Evolutionary conservation across 2,113 vertebrate genomes (phyloP).

Genomic region (Ochotona curzoniae): DNA sequence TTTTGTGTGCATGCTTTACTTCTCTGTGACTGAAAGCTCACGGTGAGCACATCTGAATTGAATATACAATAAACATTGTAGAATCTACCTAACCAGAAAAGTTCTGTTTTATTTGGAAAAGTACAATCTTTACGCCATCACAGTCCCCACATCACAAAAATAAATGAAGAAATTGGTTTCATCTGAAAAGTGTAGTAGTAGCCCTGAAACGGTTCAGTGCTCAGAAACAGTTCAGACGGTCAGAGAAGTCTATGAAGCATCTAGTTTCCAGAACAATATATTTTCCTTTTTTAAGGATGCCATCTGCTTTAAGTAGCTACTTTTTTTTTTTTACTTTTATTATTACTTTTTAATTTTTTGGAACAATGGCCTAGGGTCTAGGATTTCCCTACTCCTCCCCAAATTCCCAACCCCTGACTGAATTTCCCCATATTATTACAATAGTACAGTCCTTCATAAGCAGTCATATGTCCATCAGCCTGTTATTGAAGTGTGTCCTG

Average conservation of each 20-base stretch:
- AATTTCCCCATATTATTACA: too few relatives aligned
- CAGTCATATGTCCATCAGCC: too few relatives aligned
- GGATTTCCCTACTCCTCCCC: too few relatives aligned
- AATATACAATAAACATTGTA: conserved; percentile 54
- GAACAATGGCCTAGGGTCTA: too few relatives aligned
- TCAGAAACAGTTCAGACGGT: not conserved
- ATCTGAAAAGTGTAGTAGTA: not conserved
- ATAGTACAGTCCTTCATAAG: too few relatives aligned
- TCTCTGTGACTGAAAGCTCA: conserved; percentile 45
- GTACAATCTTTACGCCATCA: conserved; percentile 3
- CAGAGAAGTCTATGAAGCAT: not conserved
- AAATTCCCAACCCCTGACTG: too few relatives aligned
- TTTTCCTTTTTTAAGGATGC: too few relatives aligned
- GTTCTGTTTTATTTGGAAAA: conserved; percentile 42
- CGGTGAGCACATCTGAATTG: conserved; percentile 18
- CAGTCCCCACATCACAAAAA: not conserved
- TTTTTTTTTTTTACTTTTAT: not conserved
- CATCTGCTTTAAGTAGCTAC: not conserved
- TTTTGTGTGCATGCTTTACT: conserved; percentile 53
- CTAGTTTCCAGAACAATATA: conserved; percentile 19
- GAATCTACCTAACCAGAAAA: conserved; percentile 40
- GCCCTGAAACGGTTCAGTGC: not conserved
- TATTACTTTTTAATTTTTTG: too few relatives aligned
- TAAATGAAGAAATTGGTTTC: not conserved
- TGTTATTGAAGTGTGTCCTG: too few relatives aligned